phyloP scores from a whole-genome alignment of 1,140 invertebrate genomes.

The Anastrepha obliqua region DNA sequence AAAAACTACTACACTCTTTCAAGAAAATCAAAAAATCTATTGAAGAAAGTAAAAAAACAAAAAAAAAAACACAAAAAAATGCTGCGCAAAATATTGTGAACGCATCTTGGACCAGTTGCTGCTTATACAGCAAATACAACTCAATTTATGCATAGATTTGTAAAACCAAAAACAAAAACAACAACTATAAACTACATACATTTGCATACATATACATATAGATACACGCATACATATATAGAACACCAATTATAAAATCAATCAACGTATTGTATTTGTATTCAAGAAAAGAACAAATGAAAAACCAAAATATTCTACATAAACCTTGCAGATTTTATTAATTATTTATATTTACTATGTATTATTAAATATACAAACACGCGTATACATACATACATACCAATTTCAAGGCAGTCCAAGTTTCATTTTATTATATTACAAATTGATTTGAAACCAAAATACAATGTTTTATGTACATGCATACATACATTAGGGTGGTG shows the following conservation, averaged over 20 bases:
- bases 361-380: neutral
- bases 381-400: neutral
- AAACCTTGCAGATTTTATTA: slow-evolving; percentile 30
- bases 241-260: slow-evolving; percentile 17
- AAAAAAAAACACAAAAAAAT: neutral
- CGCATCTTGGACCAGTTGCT: neutral
- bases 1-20: neutral
- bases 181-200: neutral
- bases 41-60: neutral
- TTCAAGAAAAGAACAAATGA: slow-evolving; percentile 26
- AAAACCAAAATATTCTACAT: slow-evolving; percentile 31
- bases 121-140: slow-evolving; percentile 12
- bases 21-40: neutral
- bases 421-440: neutral
- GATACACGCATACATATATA: neutral
- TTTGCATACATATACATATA: neutral
- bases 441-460: neutral
- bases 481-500: no score
- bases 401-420: neutral
- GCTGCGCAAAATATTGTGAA: neutral
- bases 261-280: slow-evolving; percentile 3
- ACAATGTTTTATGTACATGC: neutral
- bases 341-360: neutral
- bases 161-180: neutral
- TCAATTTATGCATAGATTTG: slow-evolving; percentile 49